A percentile compares a stretch with the other conserved stretches of the same genome.
These are phyloP conservation scores for Heliconius hortense DNA, from an alignment of 2,888 invertebrate species.

Conservation along the genomic window DNA sequence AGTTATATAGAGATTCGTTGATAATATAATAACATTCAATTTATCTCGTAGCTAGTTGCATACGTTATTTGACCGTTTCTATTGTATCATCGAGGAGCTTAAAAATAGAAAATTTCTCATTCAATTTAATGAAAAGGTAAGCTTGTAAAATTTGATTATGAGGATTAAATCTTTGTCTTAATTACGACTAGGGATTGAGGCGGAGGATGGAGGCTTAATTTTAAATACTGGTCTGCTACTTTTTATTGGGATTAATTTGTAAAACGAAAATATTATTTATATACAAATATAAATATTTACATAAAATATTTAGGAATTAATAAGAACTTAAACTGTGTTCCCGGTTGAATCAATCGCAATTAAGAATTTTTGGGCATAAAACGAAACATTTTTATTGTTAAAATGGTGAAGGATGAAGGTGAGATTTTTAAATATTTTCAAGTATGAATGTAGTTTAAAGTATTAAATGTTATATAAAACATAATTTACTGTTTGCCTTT, in stretches of 20 bases:
- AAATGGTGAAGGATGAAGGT: not conserved
- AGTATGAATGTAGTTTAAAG: not conserved
- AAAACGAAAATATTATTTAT: no score
- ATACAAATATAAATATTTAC: no score
- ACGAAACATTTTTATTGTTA: not conserved
- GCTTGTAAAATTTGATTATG: not conserved
- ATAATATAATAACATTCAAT: conserved; percentile 6
- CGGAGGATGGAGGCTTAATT: not conserved
- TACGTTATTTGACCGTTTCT: not conserved
- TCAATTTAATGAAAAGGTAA: not conserved
- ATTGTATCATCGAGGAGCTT: not conserved
- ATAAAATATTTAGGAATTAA: no score
- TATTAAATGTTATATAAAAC: not conserved
- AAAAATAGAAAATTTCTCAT: not conserved
- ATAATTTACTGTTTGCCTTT: not conserved
- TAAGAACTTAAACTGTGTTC: not conserved
- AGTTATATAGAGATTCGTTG: not conserved
- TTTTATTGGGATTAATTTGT: not conserved
- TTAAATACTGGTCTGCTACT: not conserved
- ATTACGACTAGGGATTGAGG: not conserved
- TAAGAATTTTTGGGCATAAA: not conserved
- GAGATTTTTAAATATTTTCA: not conserved
- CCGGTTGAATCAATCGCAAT: not conserved
- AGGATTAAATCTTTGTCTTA: not conserved
- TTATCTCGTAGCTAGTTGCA: not conserved